Evolutionary conservation across 2,797 vertebrate genomes (phyloP).

Genomic region (Aotus griseimembra): DNA sequence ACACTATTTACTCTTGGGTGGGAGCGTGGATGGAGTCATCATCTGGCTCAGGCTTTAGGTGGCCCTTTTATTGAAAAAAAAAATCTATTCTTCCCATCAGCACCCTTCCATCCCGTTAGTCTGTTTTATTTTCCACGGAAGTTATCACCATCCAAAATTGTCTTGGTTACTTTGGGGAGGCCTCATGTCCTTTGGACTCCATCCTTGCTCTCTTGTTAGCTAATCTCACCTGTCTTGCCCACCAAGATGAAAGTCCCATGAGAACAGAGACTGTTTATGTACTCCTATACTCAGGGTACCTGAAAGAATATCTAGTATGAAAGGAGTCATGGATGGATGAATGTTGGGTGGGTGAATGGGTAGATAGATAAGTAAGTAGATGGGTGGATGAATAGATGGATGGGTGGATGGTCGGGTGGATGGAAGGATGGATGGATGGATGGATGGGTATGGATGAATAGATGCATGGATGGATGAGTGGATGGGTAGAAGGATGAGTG

Average conservation of each 20-base stretch:
- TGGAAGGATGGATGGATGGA: neutral
- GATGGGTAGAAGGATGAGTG: too few relatives aligned
- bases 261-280: neutral
- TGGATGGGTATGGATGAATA: neutral
- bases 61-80: too few relatives aligned
- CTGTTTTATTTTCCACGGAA: neutral
- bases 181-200: neutral
- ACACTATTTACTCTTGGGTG: neutral
- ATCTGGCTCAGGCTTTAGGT: accelerated
- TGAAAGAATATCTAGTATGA: neutral
- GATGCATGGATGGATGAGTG: accelerated
- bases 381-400: too few relatives aligned
- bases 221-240: neutral
- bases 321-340: neutral
- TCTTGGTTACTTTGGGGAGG: neutral
- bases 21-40: neutral
- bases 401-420: neutral
- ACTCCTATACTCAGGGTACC: neutral
- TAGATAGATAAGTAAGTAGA: neutral
- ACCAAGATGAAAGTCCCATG: neutral
- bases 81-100: accelerated
- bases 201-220: neutral
- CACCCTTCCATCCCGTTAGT: neutral
- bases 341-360: neutral
- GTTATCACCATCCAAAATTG: too few relatives aligned